Evolutionary conservation across 2,888 invertebrate species (phyloP), one percentile per base, ranked within the genome.

Genomic region (Mythimna ferrago): DNA sequence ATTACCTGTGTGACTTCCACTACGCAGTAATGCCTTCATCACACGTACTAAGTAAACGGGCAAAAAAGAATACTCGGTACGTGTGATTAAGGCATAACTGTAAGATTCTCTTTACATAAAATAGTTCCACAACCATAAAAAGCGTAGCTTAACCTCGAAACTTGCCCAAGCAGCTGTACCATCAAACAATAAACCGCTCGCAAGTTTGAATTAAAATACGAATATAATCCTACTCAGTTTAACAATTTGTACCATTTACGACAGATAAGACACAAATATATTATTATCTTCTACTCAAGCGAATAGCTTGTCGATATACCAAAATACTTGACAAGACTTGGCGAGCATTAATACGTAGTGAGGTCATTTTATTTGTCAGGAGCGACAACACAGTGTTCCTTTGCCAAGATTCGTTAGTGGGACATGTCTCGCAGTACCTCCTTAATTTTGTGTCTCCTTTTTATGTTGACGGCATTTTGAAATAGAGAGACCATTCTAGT

Each of bases 321-420:
- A 16, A 35, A 38, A 57, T 41, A 41, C 9, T 54, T 7, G 21
- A 48, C 21, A 65, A 48, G 21, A 41, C 21, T 38, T 62, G 57
- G 70, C 51, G 38, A 19, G 38, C 58, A 21, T 44, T 53, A 61
- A 41, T 41, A 61, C 61, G 1, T 21, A 44, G 58, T 9, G 57
- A 48, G 44, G 53, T 57, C 56, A 60, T 71, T 66, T 66, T 67
- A 71, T 81, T 71, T n/a, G 66, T 60, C 14, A 71, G 32, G 38
- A 48, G n/a, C 51, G 53, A 41, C 63, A 57, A 44, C 51, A 48
- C 64, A 16, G 38, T 19, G 14, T 54, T 63, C 38, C 21, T 57
- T n/a, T 77, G 82, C 82, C 82, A 75, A 82, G 56, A 64, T 51
- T 78, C 71, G 71, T 71, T 82, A 71, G 78, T 35, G 19, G 62